Percentiles rank a stretch among this genome's conserved stretches.
phyloP scores from a whole-genome alignment of 2,113 vertebrate species.

The Isichthys henryi region DNA sequence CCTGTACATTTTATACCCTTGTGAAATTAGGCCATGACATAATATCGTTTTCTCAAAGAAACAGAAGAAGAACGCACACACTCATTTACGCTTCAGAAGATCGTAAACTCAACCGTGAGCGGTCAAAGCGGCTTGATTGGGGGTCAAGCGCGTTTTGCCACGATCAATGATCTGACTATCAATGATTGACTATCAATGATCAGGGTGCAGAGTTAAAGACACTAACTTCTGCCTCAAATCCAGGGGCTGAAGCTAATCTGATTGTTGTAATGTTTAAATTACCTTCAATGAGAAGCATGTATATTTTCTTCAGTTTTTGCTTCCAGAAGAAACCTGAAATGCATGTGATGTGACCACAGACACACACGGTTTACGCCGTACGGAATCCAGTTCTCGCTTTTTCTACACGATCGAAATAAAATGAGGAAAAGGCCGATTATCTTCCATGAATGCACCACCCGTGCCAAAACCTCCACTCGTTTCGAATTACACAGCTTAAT shows the following conservation, averaged over 20 bases:
- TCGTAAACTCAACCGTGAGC: not conserved
- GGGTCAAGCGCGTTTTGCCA: not conserved
- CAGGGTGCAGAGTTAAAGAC: not conserved
- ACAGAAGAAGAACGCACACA: not conserved
- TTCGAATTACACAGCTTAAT: not conserved
- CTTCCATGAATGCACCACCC: not conserved
- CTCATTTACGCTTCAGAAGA: not conserved
- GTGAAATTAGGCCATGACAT: conserved; percentile 13
- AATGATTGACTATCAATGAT: not conserved
- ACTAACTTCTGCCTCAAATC: not conserved
- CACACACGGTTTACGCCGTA: not conserved
- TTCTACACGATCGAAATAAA: not conserved
- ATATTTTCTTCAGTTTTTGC: not conserved
- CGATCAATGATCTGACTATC: not conserved
- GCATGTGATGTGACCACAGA: not conserved
- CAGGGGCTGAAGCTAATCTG: not conserved
- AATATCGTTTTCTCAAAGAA: not conserved
- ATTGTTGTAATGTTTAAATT: not conserved
- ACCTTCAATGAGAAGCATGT: not conserved
- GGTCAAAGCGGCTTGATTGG: no score
- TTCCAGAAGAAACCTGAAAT: not conserved
- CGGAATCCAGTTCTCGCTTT: not conserved
- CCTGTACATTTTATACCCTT: conserved; percentile 13
- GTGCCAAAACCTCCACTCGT: not conserved
- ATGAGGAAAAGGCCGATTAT: not conserved